These are phyloP conservation scores for Brachynemurus nebulosus DNA, from an alignment of 2,888 invertebrate genomes.

Conservation along the genomic window DNA sequence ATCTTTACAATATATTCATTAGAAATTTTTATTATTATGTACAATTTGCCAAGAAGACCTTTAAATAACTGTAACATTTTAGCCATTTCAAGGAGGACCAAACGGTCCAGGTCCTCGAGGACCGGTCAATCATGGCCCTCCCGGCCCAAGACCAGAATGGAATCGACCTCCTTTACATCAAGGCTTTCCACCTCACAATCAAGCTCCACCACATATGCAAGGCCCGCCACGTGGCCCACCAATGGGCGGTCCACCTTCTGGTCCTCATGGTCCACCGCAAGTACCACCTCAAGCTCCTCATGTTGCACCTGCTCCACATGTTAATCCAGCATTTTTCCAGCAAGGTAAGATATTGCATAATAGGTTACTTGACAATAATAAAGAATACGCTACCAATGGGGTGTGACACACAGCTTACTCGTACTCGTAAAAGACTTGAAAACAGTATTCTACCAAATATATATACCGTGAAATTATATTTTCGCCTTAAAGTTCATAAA, in stretches of 20 bases:
- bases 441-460: too few relatives aligned
- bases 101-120: conserved; percentile 39
- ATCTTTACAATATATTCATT: conserved; percentile 8
- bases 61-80: conserved; percentile 11
- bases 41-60: not conserved
- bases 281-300: conserved; percentile 34
- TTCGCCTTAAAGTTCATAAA: too few relatives aligned
- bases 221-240: conserved; percentile 47
- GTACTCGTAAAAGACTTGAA: too few relatives aligned
- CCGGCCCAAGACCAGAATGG: conserved; percentile 55
- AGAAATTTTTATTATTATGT: conserved; percentile 4
- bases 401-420: too few relatives aligned
- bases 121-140: conserved; percentile 47
- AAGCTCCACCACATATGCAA: conserved; percentile 54
- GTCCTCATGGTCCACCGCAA: conserved; percentile 36
- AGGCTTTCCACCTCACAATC: conserved; percentile 42
- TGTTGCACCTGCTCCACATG: conserved; percentile 77
- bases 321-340: conserved; percentile 93
- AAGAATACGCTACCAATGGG: too few relatives aligned
- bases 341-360: too few relatives aligned
- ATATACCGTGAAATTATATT: too few relatives aligned
- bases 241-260: conserved; percentile 33
- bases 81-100: conserved; percentile 40
- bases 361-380: too few relatives aligned
- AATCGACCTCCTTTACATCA: conserved; percentile 60